These are phyloP conservation scores for Sericinus montela DNA, from an alignment of 2,888 invertebrate species.

Conservation along the genomic window DNA sequence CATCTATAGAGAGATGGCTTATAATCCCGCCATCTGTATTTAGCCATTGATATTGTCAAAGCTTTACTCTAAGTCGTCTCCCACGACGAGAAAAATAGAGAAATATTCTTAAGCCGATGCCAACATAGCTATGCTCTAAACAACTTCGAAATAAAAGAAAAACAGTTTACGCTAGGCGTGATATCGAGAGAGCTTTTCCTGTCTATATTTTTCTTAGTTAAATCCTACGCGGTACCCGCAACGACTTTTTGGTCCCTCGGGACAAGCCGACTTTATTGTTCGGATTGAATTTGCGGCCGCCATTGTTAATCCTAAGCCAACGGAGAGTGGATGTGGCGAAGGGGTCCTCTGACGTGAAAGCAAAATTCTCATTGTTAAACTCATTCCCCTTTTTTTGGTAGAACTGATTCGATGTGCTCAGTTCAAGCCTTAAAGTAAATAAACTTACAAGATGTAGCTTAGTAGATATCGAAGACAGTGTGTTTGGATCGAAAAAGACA, in stretches of 20 bases:
- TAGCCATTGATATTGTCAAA: too few species aligned
- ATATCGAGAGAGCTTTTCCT: not conserved
- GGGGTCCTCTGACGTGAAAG: not conserved
- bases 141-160: not conserved
- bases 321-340: not conserved
- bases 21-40: too few species aligned
- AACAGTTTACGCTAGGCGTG: not conserved
- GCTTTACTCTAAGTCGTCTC: too few species aligned
- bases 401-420: not conserved
- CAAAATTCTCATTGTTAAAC: not conserved
- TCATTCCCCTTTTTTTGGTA: not conserved
- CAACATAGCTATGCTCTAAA: too few species aligned
- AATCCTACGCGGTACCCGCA: not conserved
- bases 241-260: not conserved
- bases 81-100: too few species aligned
- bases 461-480: too few species aligned
- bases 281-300: slow-evolving; percentile 5
- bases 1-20: too few species aligned
- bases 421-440: too few species aligned
- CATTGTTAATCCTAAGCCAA: not conserved
- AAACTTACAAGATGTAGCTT: too few species aligned
- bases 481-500: too few species aligned
- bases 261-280: slow-evolving; percentile 3
- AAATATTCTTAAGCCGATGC: too few species aligned
- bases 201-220: slow-evolving; percentile 6